A percentile compares a stretch with the other conserved stretches of the same genome.
phyloP scores from a whole-genome alignment of 2,113 vertebrate genomes.

The Coptodon bakossiorum region DNA sequence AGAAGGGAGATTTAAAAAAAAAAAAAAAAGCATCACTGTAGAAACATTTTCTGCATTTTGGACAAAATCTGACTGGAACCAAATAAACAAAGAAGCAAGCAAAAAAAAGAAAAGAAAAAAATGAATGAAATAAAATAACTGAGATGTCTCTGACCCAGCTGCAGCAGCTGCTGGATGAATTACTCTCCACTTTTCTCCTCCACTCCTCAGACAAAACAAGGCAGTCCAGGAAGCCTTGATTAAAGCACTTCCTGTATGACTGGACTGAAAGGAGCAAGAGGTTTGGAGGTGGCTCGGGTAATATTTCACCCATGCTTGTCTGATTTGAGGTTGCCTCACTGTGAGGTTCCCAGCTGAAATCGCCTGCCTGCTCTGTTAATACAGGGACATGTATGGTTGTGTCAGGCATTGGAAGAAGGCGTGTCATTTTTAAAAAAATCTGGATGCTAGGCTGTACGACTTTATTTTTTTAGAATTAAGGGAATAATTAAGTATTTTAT shows the following conservation, averaged over 20 bases:
- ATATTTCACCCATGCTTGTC: conserved; percentile 19
- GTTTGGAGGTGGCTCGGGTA: background rate
- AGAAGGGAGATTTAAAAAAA: accelerated
- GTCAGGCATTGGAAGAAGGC: background rate
- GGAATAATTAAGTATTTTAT: background rate
- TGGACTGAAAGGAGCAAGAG: conserved; percentile 26
- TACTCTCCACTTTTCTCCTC: background rate
- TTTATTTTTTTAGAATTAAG: background rate
- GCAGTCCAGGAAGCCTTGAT: conserved; percentile 59
- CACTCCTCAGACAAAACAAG: conserved; percentile 60
- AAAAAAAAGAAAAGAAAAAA: background rate
- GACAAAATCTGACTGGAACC: background rate
- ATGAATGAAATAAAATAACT: background rate
- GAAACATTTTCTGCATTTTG: background rate
- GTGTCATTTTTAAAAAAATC: background rate
- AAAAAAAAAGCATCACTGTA: background rate
- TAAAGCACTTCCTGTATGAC: conserved; percentile 70
- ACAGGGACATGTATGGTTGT: background rate
- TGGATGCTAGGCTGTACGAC: background rate
- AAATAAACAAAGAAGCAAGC: background rate
- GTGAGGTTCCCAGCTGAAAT: conserved; percentile 3
- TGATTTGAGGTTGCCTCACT: background rate
- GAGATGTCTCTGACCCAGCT: background rate
- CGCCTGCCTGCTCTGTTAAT: background rate
- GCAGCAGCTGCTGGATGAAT: conserved; percentile 55